Evolutionary conservation across 1,140 invertebrate genomes (phyloP), one percentile per base, ranked within the genome.

Genomic region (Subanguina moxae): DNA sequence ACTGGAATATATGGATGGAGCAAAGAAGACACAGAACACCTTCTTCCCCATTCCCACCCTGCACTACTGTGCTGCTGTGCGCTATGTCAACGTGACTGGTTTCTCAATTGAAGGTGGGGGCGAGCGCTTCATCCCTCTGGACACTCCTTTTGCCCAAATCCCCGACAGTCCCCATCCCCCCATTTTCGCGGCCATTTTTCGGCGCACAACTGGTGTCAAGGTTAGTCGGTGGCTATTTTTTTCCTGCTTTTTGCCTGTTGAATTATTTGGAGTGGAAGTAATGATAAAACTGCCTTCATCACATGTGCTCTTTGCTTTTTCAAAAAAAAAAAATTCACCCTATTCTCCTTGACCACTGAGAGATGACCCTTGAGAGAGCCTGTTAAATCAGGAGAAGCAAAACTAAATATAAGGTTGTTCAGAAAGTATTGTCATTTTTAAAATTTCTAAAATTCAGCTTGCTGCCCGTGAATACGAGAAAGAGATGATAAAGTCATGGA

Each of bases 41-140:
- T 97, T 97, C 86, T 97, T 97, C 81, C 94, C 93, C 0, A 97
- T 98, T 70, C 91, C 93, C 76, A 90, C 91, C 30, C 84, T 99
- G 65, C 94, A 97, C 80, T 94, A 98, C 80, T 97, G 95, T 85
- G 95, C 94, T 3, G 94, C 95, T 13, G 94, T 69, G 28, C 87
- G 93, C 67, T 91, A 90, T 83, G 86, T 87, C 13, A 82, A 86
- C 71, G 88, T 89, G 65, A 85, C 87, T 70, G 87, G 87, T 5
- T 80, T 64, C 65, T 68, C 23, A 62, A 75, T 68, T 64, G 80
- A 73, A 48, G 78, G 86, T 84, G 78, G 84, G 80, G 85, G 86
- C 15, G 90, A 92, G 19, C 88, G 91, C 79, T 99, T 98, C 84
- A 86, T 99, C 63, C 94, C 95, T 0, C 84, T 98, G 70, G 94